A percentile compares a stretch with the other conserved stretches of the same genome.
Evolutionary conservation across 2,888 invertebrate species (phyloP).

Genomic region (Nomada fabriciana): DNA sequence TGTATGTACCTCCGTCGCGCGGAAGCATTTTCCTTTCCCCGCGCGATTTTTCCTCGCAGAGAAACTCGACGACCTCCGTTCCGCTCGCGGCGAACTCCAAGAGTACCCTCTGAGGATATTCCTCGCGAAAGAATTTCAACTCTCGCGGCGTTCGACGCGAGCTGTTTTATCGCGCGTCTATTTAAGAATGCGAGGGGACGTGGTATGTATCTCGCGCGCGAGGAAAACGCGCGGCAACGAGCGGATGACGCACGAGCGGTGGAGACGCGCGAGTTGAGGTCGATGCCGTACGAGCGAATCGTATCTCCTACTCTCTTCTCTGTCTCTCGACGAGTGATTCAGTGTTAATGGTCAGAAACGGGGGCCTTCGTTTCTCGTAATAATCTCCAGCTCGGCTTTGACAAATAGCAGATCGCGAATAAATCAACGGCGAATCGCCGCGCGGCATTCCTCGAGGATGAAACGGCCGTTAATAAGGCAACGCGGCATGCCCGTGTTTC

Average conservation of each 20-base stretch:
- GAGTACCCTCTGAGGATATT: not conserved
- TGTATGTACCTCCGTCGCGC: not conserved
- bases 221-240: constrained; percentile 32
- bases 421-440: constrained; percentile 6
- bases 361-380: constrained; percentile 20
- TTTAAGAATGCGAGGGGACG: constrained; percentile 44
- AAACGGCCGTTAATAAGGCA: constrained; percentile 36
- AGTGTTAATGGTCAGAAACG: constrained; percentile 43
- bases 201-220: constrained; percentile 21
- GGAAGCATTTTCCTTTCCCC: not conserved
- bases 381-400: constrained; percentile 26
- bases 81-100: not conserved
- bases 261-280: constrained; percentile 31
- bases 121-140: constrained; percentile 31
- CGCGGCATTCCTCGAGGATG: constrained; percentile 6
- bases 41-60: not conserved
- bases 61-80: not conserved
- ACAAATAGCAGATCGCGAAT: constrained; percentile 37
- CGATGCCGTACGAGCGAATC: constrained; percentile 54
- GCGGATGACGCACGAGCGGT: constrained; percentile 45
- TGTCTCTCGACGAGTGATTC: constrained; percentile 39
- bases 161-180: constrained; percentile 53
- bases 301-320: not conserved
- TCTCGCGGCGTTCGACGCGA: constrained; percentile 12
- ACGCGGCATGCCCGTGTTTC: constrained; percentile 22